Conservation (phyloP, 2,888 invertebrate genomes). For the Alsophila aescularia region DNA sequence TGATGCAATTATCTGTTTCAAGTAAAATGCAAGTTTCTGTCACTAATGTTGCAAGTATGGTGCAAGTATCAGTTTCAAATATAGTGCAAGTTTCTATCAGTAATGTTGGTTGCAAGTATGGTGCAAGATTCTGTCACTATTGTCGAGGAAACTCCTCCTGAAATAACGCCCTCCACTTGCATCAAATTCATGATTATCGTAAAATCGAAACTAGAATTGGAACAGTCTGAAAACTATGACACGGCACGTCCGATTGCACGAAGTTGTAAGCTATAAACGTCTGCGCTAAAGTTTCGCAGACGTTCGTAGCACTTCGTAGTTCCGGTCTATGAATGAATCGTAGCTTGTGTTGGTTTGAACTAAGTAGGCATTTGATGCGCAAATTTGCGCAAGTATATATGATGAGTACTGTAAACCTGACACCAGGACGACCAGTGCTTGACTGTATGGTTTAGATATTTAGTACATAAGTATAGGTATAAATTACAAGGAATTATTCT, state of each 20-base stretch:
- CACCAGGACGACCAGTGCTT: no score
- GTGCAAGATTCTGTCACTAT: neutral
- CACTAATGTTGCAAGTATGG: no score
- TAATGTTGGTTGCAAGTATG: no score
- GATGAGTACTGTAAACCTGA: neutral
- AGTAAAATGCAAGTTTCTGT: no score
- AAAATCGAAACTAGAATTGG: conserved; percentile 27
- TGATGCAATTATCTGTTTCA: no score
- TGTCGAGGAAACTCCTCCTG: conserved; percentile 41
- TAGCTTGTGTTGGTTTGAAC: conserved; percentile 2
- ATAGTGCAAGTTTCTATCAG: no score
- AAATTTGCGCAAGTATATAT: no score
- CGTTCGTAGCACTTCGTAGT: conserved; percentile 43
- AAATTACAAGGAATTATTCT: no score
- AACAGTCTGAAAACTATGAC: conserved; percentile 41
- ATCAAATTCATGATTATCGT: conserved; percentile 35
- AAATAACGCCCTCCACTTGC: conserved; percentile 43
- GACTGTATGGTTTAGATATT: no score
- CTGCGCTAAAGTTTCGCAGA: conserved; percentile 36
- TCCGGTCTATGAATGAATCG: conserved; percentile 30
- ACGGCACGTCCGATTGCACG: conserved; percentile 30
- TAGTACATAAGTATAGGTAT: no score
- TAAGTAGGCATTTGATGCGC: neutral
- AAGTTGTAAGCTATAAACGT: conserved; percentile 25
- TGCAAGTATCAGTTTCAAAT: no score